Conservation (phyloP, 2,113 vertebrate genomes). For the Anoura caudifer region DNA sequence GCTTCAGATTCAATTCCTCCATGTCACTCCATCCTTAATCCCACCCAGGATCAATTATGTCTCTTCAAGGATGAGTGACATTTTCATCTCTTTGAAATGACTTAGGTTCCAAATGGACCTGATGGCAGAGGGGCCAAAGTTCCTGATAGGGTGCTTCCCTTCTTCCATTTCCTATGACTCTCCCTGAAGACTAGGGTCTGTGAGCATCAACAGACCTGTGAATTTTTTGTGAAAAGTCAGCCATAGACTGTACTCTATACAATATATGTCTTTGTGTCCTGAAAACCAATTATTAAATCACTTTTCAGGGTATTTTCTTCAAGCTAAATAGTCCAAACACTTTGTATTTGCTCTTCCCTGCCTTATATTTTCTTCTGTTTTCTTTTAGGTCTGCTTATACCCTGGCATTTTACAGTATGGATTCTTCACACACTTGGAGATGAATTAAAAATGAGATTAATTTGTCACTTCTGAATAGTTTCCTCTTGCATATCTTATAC, state of each 20-base stretch:
- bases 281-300: background rate
- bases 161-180: background rate
- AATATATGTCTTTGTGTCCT: background rate
- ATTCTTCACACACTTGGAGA: background rate
- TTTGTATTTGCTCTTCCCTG: background rate
- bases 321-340: background rate
- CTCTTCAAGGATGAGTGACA: background rate
- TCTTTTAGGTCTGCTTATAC: background rate
- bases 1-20: background rate
- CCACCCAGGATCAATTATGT: background rate
- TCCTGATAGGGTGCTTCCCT: background rate
- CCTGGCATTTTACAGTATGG: background rate
- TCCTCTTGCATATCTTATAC: background rate
- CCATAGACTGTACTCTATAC: background rate
- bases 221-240: background rate
- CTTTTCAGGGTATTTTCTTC: background rate
- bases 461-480: constrained; percentile 8
- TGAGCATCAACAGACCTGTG: background rate
- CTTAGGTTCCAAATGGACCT: background rate
- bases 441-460: background rate
- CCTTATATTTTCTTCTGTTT: constrained; percentile 23
- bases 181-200: background rate
- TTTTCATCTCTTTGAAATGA: constrained; percentile 29
- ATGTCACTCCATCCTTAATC: constrained; percentile 15
- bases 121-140: background rate